These are phyloP conservation scores for Gonocerus acuteangulatus DNA, from an alignment of 2,888 invertebrate species.

Conservation along the genomic window DNA sequence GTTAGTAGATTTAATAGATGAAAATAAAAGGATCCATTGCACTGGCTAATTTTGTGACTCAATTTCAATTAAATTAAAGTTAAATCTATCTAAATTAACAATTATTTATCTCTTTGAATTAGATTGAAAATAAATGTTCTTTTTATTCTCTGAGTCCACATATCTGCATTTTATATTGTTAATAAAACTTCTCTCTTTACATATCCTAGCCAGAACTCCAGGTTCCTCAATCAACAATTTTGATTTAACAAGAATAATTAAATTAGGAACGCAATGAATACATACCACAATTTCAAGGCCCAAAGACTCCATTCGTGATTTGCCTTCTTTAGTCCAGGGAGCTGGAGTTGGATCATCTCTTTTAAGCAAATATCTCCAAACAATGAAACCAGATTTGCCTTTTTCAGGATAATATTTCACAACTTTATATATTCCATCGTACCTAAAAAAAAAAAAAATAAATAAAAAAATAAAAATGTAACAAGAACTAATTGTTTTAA, in stretches of 20 bases:
- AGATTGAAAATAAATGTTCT: no score
- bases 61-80: no score
- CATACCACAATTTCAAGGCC: constrained; percentile 47
- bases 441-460: constrained; percentile 46
- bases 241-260: neutral
- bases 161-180: no score
- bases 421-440: constrained; percentile 81
- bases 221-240: no score
- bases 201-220: no score
- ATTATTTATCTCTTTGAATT: no score
- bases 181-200: no score
- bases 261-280: neutral
- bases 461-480: neutral
- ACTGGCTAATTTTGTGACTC: no score
- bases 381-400: constrained; percentile 66
- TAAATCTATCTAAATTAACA: no score
- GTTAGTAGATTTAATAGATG: no score
- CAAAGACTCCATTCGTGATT: constrained; percentile 45
- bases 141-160: no score
- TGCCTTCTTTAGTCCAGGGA: constrained; percentile 68
- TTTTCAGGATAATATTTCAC: constrained; percentile 72
- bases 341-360: constrained; percentile 71
- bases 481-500: neutral
- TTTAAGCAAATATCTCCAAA: constrained; percentile 70
- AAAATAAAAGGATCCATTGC: no score